Evolutionary conservation across 2,888 invertebrate genomes (phyloP).

Genomic region (Nomada lathburiana): DNA sequence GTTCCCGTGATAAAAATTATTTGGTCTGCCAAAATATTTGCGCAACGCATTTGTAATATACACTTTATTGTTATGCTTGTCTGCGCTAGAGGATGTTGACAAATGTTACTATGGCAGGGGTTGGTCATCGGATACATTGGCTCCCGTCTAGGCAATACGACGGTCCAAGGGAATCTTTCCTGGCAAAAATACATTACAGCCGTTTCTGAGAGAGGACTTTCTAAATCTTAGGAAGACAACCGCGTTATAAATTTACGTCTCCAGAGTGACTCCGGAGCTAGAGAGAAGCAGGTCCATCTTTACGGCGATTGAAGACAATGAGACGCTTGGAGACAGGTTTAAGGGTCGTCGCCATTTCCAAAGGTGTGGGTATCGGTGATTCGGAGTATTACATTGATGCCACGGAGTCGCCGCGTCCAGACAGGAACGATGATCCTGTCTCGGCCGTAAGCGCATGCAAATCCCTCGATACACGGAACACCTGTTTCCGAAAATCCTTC

Average conservation of each 20-base stretch:
- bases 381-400: slow-evolving; percentile 42
- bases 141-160: too few species aligned
- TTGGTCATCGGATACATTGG: too few species aligned
- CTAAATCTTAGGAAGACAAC: background rate
- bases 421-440: slow-evolving; percentile 31
- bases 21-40: too few species aligned
- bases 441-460: slow-evolving; percentile 30
- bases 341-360: background rate
- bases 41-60: too few species aligned
- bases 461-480: slow-evolving; percentile 18
- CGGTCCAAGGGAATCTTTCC: too few species aligned
- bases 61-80: too few species aligned
- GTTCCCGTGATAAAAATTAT: too few species aligned
- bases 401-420: slow-evolving; percentile 12
- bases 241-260: background rate
- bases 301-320: background rate
- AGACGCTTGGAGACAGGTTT: background rate
- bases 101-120: too few species aligned
- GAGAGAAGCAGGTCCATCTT: background rate
- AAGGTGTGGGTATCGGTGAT: slow-evolving; percentile 30
- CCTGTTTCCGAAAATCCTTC: background rate
- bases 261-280: background rate
- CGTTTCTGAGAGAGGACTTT: too few species aligned
- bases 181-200: too few species aligned
- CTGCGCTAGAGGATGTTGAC: too few species aligned